Percentiles rank a stretch among this genome's conserved stretches.
Conservation (phyloP, 2,888 invertebrate species). For the Yponomeuta sedellus region DNA sequence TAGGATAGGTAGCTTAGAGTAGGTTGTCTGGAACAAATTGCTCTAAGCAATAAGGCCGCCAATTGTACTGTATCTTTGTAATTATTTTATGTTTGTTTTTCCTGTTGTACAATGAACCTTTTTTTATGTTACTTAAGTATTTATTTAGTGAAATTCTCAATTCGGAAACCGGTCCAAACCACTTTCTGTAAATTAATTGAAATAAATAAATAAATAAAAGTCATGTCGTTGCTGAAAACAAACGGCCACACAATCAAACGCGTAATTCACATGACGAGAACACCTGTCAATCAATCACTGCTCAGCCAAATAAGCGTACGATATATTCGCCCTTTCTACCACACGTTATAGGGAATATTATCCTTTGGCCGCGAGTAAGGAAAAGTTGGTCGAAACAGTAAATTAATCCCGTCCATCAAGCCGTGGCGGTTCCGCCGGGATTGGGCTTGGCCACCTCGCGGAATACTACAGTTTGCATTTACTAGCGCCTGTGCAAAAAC, state of each 20-base stretch:
- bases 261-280: neutral
- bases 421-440: neutral
- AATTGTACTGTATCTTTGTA: too few relatives aligned
- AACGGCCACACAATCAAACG: neutral
- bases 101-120: too few relatives aligned
- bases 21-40: too few relatives aligned
- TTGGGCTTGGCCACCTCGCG: neutral
- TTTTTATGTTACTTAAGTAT: too few relatives aligned
- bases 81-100: too few relatives aligned
- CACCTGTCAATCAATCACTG: conserved; percentile 15
- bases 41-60: too few relatives aligned
- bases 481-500: neutral
- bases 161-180: too few relatives aligned
- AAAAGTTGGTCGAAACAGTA: neutral
- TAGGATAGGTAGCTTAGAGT: too few relatives aligned
- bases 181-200: too few relatives aligned
- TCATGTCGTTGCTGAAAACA: neutral
- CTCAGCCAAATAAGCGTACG: neutral
- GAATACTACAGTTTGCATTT: neutral
- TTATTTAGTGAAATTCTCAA: too few relatives aligned
- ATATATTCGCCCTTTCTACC: neutral
- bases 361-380: neutral
- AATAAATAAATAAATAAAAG: too few relatives aligned
- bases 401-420: neutral
- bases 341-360: neutral